Evolutionary conservation across 2,888 invertebrate genomes (phyloP), one percentile per base, ranked within the genome.

Genomic region (Stenodema calcarata): DNA sequence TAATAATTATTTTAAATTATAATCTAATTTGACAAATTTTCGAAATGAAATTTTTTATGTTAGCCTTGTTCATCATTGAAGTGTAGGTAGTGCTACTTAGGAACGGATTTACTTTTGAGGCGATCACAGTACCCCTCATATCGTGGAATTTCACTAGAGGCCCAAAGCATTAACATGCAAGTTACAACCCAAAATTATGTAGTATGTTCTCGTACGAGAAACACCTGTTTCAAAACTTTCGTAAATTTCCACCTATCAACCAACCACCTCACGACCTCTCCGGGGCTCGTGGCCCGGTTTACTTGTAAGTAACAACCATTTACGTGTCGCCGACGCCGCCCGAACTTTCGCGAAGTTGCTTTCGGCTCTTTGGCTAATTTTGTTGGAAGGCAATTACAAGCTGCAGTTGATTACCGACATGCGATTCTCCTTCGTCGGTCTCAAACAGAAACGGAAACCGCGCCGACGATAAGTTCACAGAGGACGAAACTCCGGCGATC

Each of bases 321-420:
- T 9, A 62, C 18, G n/a, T 7, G 54, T 18, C 18, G 54, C 54
- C 54, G 62, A 62, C 62, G 11, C 18, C 62, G 62, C 18, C 62
- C 62, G 62, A 62, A 78, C 78, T 42, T 78, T 78, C 42, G 44
- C 78, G 23, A 44, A 78, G 78, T 78, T 41, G 42, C n/a, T 28
- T 70, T 28, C 41, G 62, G 62, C 62, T 62, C 62, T 62, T 23
- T 6, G 23, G 23, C 18, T 35, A 7, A n/a, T n/a, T n/a, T n/a
- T n/a, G n/a, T n/a, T n/a, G 73, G 73, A 44, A 78, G 42, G 27
- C 44, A 78, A 78, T 78, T 78, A 78, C 78, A 78, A n/a, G 44
- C 78, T 44, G 27, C 42, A 78, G 78, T 42, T 78, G 78, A 78
- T 78, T 78, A 78, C 78, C 78, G n/a, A 42, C 78, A 78, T 42